These are phyloP conservation scores for Rhopalosiphum maidis DNA, from an alignment of 1,140 invertebrate genomes.

Conservation along the genomic window DNA sequence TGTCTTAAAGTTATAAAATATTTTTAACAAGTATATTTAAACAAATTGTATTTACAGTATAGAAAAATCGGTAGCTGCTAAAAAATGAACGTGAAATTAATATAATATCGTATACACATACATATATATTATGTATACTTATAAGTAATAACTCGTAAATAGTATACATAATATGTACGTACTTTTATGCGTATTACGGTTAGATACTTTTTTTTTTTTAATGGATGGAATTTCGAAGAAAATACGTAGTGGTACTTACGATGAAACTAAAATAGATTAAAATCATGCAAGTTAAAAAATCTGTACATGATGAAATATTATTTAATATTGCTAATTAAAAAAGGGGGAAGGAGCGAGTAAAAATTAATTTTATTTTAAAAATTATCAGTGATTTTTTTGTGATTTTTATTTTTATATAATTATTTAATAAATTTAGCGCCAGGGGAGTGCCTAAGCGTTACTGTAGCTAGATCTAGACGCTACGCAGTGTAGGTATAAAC, in stretches of 20 bases:
- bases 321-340: not conserved
- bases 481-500: not conserved
- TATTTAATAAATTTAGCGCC: slow-evolving; percentile 25
- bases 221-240: slow-evolving; percentile 51
- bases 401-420: not conserved
- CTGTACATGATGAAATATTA: slow-evolving; percentile 27
- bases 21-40: slow-evolving; percentile 57
- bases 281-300: not conserved
- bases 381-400: slow-evolving; percentile 14
- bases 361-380: not conserved
- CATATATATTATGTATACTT: slow-evolving; percentile 12
- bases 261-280: slow-evolving; percentile 34
- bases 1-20: slow-evolving; percentile 56
- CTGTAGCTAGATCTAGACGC: not conserved
- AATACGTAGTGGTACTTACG: not conserved
- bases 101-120: slow-evolving; percentile 18
- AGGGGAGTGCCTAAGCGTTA: slow-evolving; percentile 20
- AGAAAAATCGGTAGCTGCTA: slow-evolving; percentile 51
- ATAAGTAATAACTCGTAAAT: slow-evolving; percentile 23
- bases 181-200: not conserved
- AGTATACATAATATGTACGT: slow-evolving; percentile 9
- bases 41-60: slow-evolving; percentile 56
- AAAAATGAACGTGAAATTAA: slow-evolving; percentile 44
- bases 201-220: not conserved
- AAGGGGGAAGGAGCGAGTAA: not conserved